These are phyloP conservation scores for Pedicia rivosa DNA, from an alignment of 2,888 invertebrate genomes.

Conservation along the genomic window DNA sequence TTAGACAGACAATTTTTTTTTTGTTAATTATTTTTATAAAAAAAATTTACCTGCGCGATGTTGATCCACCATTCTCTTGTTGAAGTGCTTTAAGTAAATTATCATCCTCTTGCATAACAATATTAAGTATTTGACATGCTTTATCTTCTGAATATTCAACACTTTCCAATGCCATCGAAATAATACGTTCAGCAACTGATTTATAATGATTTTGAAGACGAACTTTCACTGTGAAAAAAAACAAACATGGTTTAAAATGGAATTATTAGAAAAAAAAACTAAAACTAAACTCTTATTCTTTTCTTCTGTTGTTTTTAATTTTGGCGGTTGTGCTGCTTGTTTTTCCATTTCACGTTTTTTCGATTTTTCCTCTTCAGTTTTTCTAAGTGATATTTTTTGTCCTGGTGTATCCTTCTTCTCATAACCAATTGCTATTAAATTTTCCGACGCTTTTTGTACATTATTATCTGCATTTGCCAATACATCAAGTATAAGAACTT, in stretches of 20 bases:
- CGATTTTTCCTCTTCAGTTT: conserved; percentile 17
- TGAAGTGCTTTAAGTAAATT: conserved; percentile 13
- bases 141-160: conserved; percentile 71
- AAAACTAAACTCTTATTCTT: conserved; percentile 52
- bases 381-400: conserved; percentile 34
- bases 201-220: conserved; percentile 56
- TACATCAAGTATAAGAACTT: conserved; percentile 69
- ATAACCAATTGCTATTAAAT: conserved; percentile 64
- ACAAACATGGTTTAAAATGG: not conserved
- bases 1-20: no score
- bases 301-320: conserved; percentile 50
- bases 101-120: conserved; percentile 51
- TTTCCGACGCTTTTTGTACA: conserved; percentile 75
- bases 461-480: conserved; percentile 78
- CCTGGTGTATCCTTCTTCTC: conserved; percentile 56
- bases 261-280: not conserved
- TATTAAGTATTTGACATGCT: conserved; percentile 61
- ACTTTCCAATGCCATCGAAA: conserved; percentile 74
- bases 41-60: no score
- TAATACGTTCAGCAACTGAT: conserved; percentile 61
- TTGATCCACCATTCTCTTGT: no score
- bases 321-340: conserved; percentile 30
- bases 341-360: conserved; percentile 11
- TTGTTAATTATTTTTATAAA: no score
- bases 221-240: conserved; percentile 42